Evolutionary conservation across 92 coral and sea anemone genomes (phyloP).

Genomic region (Parazoanthus darwini): DNA sequence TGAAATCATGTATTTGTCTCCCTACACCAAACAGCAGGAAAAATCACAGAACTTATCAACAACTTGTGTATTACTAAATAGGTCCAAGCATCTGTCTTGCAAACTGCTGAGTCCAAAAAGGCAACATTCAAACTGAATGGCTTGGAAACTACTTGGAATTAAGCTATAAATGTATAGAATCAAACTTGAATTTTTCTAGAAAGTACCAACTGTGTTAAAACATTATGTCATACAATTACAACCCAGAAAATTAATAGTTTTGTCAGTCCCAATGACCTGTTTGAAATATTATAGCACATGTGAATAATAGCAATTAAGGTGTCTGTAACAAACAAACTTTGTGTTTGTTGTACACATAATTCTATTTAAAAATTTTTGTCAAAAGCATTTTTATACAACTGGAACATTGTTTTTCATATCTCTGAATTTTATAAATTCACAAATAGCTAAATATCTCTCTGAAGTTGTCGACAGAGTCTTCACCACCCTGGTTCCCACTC

Average conservation of each 20-base stretch:
- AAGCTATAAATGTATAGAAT: background rate
- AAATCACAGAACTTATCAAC: background rate
- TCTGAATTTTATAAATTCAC: background rate
- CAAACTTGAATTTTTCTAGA: too few relatives aligned
- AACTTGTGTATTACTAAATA: too few relatives aligned
- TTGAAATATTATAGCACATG: too few relatives aligned
- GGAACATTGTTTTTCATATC: background rate
- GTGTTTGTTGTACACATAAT: background rate
- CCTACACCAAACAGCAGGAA: too few relatives aligned
- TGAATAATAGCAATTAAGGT: background rate
- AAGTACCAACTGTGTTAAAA: background rate
- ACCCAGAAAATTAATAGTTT: too few relatives aligned
- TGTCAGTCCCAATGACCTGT: too few relatives aligned
- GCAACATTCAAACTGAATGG: too few relatives aligned
- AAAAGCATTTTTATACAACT: background rate
- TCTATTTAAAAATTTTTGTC: background rate
- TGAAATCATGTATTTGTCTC: background rate
- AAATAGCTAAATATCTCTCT: background rate
- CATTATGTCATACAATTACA: background rate
- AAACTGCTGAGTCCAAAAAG: too few relatives aligned
- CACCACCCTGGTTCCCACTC: slow-evolving; percentile 97
- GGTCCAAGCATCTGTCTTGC: background rate
- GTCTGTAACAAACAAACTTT: background rate
- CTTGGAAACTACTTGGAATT: too few relatives aligned
- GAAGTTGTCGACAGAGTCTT: background rate